A percentile compares a stretch with the other conserved stretches of the same genome.
phyloP scores from a whole-genome alignment of 2,113 vertebrate genomes.

The Oncorhynchus kisutch region DNA sequence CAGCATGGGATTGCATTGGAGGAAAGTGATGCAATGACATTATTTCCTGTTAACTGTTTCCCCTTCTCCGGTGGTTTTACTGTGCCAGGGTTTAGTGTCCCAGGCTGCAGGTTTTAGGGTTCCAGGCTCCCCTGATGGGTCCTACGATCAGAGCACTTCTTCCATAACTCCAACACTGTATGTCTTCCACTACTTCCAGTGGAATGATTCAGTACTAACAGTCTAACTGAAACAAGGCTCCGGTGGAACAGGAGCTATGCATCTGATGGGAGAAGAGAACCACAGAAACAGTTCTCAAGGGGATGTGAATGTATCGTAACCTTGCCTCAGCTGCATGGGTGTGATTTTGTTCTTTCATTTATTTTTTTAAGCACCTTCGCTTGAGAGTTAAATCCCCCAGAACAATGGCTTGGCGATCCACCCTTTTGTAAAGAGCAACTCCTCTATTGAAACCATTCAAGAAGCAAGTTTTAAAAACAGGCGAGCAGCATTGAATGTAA shows the following conservation, averaged over 20 bases:
- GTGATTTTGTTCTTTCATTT: constrained; percentile 20
- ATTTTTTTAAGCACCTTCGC: constrained; percentile 2
- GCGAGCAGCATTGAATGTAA: not conserved
- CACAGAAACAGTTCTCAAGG: not conserved
- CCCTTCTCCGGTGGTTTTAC: not conserved
- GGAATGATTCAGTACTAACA: not conserved
- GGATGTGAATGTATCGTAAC: constrained; percentile 18
- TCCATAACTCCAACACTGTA: constrained; percentile 16
- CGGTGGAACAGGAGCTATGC: not conserved
- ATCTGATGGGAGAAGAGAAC: constrained; percentile 5
- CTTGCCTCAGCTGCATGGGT: constrained; percentile 28
- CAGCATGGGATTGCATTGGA: no score
- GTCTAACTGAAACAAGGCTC: not conserved
- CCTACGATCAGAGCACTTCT: not conserved
- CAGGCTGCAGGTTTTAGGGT: no score
- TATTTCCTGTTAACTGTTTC: no score
- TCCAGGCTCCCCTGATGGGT: not conserved
- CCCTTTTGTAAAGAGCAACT: constrained; percentile 11
- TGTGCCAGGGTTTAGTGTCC: not conserved
- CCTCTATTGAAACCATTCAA: not conserved
- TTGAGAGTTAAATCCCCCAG: constrained; percentile 21
- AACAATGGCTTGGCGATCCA: constrained; percentile 11
- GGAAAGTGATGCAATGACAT: no score
- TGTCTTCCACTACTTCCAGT: constrained; percentile 13
- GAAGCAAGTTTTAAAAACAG: constrained; percentile 1